Evolutionary conservation across 2,113 vertebrate genomes (phyloP).

Genomic region (Chionodraco myersi): DNA sequence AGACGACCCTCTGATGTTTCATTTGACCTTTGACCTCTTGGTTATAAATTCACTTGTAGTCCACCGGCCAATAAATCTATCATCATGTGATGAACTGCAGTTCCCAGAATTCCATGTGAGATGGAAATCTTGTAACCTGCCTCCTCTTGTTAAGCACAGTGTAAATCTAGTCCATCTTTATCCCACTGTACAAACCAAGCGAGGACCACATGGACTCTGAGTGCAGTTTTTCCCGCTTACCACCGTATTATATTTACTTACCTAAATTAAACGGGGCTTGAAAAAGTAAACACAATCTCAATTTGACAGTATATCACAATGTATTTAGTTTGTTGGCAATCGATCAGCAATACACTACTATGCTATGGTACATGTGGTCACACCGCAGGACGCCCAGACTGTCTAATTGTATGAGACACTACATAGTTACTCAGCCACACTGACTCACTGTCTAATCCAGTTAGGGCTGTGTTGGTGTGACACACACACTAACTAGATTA

Average conservation of each 20-base stretch:
- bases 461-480: constrained; percentile 24
- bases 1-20: constrained; percentile 77
- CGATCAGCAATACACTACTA: constrained; percentile 11
- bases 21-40: constrained; percentile 68
- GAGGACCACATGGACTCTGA: neutral
- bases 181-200: constrained; percentile 3
- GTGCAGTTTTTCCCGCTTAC: neutral
- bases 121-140: constrained; percentile 55
- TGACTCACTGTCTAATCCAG: constrained; percentile 53
- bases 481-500: constrained; percentile 53
- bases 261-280: neutral
- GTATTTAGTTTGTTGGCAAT: constrained; percentile 5
- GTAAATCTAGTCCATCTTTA: constrained; percentile 34
- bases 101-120: constrained; percentile 69
- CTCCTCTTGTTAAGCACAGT: constrained; percentile 55
- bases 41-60: constrained; percentile 74
- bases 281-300: neutral
- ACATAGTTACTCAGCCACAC: constrained; percentile 50
- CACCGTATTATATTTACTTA: neutral
- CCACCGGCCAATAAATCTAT: constrained; percentile 71
- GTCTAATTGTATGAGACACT: constrained; percentile 57
- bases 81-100: constrained; percentile 71
- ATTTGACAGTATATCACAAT: neutral
- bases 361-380: constrained; percentile 27
- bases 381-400: constrained; percentile 27